Conservation (phyloP, 2,888 invertebrate species). For the Romanomermis culicivorax region DNA sequence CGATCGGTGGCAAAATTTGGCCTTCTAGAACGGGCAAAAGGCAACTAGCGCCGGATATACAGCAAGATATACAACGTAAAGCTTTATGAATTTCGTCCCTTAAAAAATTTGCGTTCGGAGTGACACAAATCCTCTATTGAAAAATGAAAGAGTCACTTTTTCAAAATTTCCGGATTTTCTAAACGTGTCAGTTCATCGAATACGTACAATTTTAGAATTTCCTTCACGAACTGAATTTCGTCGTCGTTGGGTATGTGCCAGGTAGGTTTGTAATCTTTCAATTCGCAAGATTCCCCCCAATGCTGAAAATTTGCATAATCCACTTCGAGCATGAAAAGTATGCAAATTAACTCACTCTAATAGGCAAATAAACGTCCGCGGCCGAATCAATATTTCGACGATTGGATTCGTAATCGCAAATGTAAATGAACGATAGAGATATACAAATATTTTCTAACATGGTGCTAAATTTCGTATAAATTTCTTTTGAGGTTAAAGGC, state of each 20-base stretch:
- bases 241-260: constrained; percentile 55
- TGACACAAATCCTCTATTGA: not conserved
- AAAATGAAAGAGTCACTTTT: constrained; percentile 13
- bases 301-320: constrained; percentile 33
- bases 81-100: constrained; percentile 47
- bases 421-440: constrained; percentile 40
- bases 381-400: constrained; percentile 42
- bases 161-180: constrained; percentile 31
- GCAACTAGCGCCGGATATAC: constrained; percentile 42
- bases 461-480: constrained; percentile 42
- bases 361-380: constrained; percentile 46
- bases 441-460: constrained; percentile 41
- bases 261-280: constrained; percentile 43
- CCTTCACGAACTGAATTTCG: constrained; percentile 46
- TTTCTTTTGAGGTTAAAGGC: constrained; percentile 46
- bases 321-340: not conserved
- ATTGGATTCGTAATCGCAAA: constrained; percentile 43
- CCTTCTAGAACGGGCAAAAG: constrained; percentile 51
- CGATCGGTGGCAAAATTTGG: constrained; percentile 29
- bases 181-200: constrained; percentile 43
- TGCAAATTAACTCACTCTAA: constrained; percentile 34
- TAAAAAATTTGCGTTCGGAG: constrained; percentile 11
- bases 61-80: constrained; percentile 45
- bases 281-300: constrained; percentile 53
- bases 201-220: constrained; percentile 38